Base-by-base conservation (phyloP, 2,113 vertebrate genomes). In the Gobio gobio region DNA sequence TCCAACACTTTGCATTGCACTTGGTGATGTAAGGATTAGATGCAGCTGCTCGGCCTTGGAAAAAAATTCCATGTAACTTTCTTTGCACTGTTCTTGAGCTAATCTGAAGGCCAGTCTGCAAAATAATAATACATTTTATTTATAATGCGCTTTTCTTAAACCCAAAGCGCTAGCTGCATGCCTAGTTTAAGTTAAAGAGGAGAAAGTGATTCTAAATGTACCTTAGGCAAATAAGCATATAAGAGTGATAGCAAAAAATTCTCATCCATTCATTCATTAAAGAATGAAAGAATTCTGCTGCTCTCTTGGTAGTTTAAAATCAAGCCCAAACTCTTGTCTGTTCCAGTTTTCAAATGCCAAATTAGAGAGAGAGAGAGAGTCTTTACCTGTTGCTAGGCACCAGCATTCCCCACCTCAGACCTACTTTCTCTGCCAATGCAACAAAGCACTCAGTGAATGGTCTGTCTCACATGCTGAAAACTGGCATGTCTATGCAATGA, bases 371-470 rank as follows among this genome's bases (percentile, higher is more conserved):
- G 40, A 40, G 40, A 7, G 40, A 54, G 58, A 64, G 61, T 40
- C 63, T 91, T 89, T 77, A 89, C 87, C 85, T 89, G 87, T 90
- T 90, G 89, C 91, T 91, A 90, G 86, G 91, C 88, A 87, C 87
- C 86, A 47, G 83, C 70, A 82, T 80, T 88, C 82, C 83, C 61
- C 49, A 77, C 82, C 82, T 87, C 47, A 74, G 80, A 73, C 72
- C 79, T 43, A 77, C 59, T 85, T 83, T 43, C 54, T 13, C 12
- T 76, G 80, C 83, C 56, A 75, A 36, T 76, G 70, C 82, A 70
- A 83, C 58, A 75, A 82, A 73, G 47, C 61, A 51, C 26, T 40
- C n/a, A 82, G 70, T 49, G 49, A 63, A 61, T 64, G 26, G 73
- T 56, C 70, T 26, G 40, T 51, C 59, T 54, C 54, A n/a, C 36